Conservation (phyloP, 2,797 vertebrate genomes). For the Remorina albescens region DNA sequence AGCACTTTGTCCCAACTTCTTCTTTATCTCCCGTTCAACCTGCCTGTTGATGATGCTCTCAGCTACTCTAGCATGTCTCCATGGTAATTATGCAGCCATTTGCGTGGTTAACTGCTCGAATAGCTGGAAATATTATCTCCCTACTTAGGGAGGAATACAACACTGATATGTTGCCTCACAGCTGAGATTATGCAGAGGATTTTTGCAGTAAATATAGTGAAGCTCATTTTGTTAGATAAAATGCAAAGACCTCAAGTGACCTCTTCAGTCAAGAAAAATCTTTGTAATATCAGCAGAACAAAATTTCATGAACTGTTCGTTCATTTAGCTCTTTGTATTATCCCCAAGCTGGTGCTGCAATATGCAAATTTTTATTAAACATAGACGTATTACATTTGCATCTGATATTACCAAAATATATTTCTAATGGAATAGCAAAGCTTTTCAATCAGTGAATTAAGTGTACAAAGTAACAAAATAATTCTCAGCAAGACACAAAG, state of each 20-base stretch:
- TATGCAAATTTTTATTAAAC: conserved; percentile 8
- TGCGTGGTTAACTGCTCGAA: conserved; percentile 39
- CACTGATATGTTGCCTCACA: conserved; percentile 33
- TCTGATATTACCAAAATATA: conserved; percentile 16
- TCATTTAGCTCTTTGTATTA: conserved; percentile 19
- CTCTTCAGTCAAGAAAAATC: not conserved
- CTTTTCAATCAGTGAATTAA: conserved; percentile 13
- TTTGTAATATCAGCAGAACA: conserved; percentile 1
- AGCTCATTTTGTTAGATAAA: conserved; percentile 3
- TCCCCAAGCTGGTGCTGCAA: conserved; percentile 15
- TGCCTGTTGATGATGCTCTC: conserved; percentile 30
- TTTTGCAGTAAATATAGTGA: conserved; percentile 24
- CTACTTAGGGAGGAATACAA: conserved; percentile 30
- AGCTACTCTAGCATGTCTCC: conserved; percentile 42
- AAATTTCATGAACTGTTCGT: not conserved
- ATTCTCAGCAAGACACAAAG: conserved; percentile 9
- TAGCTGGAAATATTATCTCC: conserved; percentile 44
- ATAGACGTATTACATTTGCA: not conserved
- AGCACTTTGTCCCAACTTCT: conserved; percentile 41
- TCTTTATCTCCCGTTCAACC: conserved; percentile 44
- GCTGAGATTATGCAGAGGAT: conserved; percentile 23
- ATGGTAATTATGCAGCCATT: conserved; percentile 51
- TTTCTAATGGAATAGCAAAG: conserved; percentile 15
- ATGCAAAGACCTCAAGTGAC: conserved; percentile 18
- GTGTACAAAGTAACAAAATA: not conserved